Evolutionary conservation across 2,888 invertebrate species (phyloP), one percentile per base, ranked within the genome.

Genomic region (Lasiommata megera): DNA sequence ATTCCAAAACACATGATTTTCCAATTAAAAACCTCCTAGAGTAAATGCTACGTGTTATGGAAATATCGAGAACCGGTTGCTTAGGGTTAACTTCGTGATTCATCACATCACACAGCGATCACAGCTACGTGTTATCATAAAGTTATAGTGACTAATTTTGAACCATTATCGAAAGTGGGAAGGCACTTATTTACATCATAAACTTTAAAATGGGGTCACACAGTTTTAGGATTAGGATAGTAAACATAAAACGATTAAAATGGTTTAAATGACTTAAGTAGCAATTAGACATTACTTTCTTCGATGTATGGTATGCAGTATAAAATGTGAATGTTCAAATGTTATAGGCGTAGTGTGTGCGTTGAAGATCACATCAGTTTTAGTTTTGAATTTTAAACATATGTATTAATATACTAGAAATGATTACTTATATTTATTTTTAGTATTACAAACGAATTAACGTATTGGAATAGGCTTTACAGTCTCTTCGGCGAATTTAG

Each of bases 1-100:
- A 23, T 23, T 23, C 23, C 23, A 3, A 23, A 23, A 3, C 23
- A 2, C 23, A 23, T 23, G 8, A n/a, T 9, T 11, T 67, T 70
- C 72, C 73, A 76, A 80, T 82, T 80, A 81, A 75, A 72, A 72
- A 72, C 82, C 81, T 72, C 82, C 80, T 78, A 77, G 75, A 71
- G 81, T 68, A 81, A 9, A 73, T 72, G 74, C 70, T 71, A 72
- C 64, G 62, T 69, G 73, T 72, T 70, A 77, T 76, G 72, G 77
- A 74, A 72, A 76, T 69, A 66, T 68, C 63, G 66, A 61, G 67
- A 65, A 77, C 76, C 76, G 75, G 76, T 67, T 67, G 63, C 65
- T 68, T 60, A 64, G 66, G 65, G 66, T 70, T 75, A 77, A 77
- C 73, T 75, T 79, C 77, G 75, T 80, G 78, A 79, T 80, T 81